Base-by-base conservation (phyloP, 2,797 vertebrate genomes). In the Bovichtus diacanthus region DNA sequence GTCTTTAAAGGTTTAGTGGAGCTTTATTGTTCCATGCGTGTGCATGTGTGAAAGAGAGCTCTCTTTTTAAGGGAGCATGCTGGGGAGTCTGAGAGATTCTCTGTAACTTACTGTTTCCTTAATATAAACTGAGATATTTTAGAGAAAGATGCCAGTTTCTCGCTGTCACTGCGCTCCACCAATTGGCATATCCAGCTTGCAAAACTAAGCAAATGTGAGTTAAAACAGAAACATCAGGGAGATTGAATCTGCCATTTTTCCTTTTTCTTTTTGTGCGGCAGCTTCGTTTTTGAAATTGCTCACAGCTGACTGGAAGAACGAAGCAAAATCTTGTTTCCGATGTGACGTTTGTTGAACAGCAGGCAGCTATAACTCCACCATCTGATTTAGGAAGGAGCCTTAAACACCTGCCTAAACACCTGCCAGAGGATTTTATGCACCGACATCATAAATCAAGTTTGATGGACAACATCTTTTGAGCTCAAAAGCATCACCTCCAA, bases 1-100 rank as follows among this genome's bases (percentile, higher is more conserved):
- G 62, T 12, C 21, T 89, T 88, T 78, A 87, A 80, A 84, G 84
- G 69, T 82, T 87, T 88, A 78, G 70, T 0, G 51, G 38, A 46
- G 77, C 73, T 85, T 87, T 83, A 74, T 55, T 27, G 72, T 60
- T 70, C 10, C 18, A 67, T 61, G 25, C 67, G 34, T 43, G 29
- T 83, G 76, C 36, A 18, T 60, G 71, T 44, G 43, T 39, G 56
- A 36, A 70, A 71, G 39, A 66, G 43, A 65, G 49, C 53, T 64
- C 18, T 68, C 34, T 63, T 53, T 71, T 75, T 41, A 43, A 34
- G 23, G 21, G 19, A 63, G 60, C n/a, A 54, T 25, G 15, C 46
- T 5, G 0, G 49, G 80, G 75, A 76, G 19, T 67, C 63, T 29
- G 34, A 79, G 21, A 76, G 23, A 74, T 66, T 64, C 46, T 67